Percentiles rank a stretch among this genome's conserved stretches.
Evolutionary conservation across 2,888 invertebrate genomes (phyloP).

Genomic region (Allygus modestus): DNA sequence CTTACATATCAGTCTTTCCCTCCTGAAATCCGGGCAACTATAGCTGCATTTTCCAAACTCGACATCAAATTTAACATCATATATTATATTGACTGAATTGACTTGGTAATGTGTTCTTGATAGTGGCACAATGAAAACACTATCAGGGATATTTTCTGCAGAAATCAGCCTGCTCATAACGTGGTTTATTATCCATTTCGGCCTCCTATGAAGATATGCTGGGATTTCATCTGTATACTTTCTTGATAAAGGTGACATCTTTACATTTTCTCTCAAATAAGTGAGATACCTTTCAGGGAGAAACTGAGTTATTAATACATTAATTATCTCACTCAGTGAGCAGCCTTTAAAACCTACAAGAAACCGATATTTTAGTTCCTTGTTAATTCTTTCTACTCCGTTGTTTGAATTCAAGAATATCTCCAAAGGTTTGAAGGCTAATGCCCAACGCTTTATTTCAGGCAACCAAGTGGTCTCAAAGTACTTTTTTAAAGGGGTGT

Average conservation of each 20-base stretch:
- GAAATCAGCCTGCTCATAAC: neutral
- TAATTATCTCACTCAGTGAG: slow-evolving; percentile 1
- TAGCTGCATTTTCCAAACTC: slow-evolving; percentile 8
- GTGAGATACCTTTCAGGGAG: slow-evolving; percentile 18
- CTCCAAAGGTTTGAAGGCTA: neutral
- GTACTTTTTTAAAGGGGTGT: neutral
- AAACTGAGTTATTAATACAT: neutral
- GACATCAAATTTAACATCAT: neutral
- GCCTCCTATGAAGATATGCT: slow-evolving; percentile 10
- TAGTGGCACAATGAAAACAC: neutral
- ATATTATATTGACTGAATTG: no score
- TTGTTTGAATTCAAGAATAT: slow-evolving; percentile 34
- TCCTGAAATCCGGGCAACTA: neutral
- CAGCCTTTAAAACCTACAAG: slow-evolving; percentile 7
- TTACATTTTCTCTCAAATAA: neutral
- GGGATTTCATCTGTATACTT: slow-evolving; percentile 13
- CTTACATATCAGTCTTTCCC: slow-evolving; percentile 30
- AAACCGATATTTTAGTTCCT: slow-evolving; percentile 22
- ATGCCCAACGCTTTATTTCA: slow-evolving; percentile 27
- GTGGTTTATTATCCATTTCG: slow-evolving; percentile 20
- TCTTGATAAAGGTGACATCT: neutral
- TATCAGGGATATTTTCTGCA: neutral
- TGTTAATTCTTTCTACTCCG: slow-evolving; percentile 45
- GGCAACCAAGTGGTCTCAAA: slow-evolving; percentile 13
- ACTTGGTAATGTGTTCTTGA: neutral